A percentile compares a stretch with the other conserved stretches of the same genome.
Evolutionary conservation across 2,888 invertebrate species (phyloP).

Genomic region (Tenthredo scrophulariae): DNA sequence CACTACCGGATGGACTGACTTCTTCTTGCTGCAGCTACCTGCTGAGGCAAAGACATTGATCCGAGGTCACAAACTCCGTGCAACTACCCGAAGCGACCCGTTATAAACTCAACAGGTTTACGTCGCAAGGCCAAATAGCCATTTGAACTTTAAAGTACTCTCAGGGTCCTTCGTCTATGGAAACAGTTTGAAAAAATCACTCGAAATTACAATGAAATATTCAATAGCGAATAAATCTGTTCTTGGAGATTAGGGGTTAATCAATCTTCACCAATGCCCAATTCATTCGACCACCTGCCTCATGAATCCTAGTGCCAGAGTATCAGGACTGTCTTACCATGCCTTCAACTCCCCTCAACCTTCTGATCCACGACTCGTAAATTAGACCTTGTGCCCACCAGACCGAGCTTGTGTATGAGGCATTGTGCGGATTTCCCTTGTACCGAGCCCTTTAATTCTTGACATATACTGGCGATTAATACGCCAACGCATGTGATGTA

Average conservation of each 20-base stretch:
- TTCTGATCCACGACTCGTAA: conserved; percentile 37
- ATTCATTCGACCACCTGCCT: neutral
- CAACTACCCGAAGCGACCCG: conserved; percentile 35
- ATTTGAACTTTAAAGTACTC: conserved; percentile 3
- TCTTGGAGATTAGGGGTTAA: neutral
- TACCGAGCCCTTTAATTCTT: conserved; percentile 29
- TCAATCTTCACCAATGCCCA: neutral
- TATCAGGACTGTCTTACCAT: neutral
- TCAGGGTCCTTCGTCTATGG: neutral
- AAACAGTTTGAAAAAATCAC: neutral
- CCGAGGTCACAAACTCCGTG: conserved; percentile 46
- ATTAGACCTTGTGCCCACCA: conserved; percentile 14
- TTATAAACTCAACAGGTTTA: conserved; percentile 32
- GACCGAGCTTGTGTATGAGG: conserved; percentile 10
- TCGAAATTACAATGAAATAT: neutral
- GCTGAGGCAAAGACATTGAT: conserved; percentile 43
- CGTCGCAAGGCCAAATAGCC: conserved; percentile 10
- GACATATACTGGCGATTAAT: conserved; percentile 19
- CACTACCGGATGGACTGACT: conserved; percentile 40
- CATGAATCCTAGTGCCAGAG: neutral
- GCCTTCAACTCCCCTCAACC: neutral
- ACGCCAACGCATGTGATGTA: conserved; percentile 29
- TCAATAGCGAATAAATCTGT: neutral
- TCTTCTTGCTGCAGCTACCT: conserved; percentile 38
- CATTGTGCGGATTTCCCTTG: neutral